Percentiles rank a stretch among this genome's conserved stretches.
These are phyloP conservation scores for Eumacrocentrus americanus DNA, from an alignment of 2,888 invertebrate genomes.

Conservation along the genomic window DNA sequence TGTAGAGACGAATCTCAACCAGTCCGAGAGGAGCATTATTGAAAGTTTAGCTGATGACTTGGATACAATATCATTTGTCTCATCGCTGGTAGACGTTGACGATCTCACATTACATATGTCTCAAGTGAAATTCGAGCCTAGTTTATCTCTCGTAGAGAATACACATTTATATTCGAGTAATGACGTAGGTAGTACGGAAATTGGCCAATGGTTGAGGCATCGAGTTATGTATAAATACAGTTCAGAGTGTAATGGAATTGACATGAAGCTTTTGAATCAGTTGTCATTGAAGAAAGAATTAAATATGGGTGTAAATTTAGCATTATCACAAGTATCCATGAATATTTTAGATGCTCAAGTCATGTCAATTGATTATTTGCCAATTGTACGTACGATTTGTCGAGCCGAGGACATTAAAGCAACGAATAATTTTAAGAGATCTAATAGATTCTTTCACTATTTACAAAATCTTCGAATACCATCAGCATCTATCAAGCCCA, in stretches of 20 bases:
- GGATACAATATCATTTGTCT: conserved; percentile 48
- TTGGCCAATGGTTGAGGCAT: conserved; percentile 52
- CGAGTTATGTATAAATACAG: conserved; percentile 36
- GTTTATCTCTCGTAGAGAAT: conserved; percentile 58
- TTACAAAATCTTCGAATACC: conserved; percentile 66
- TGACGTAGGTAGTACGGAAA: conserved; percentile 48
- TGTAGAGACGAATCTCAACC: conserved; percentile 19
- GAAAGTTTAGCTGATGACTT: conserved; percentile 43
- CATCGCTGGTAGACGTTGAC: conserved; percentile 44
- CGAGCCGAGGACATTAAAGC: conserved; percentile 71
- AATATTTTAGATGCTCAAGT: conserved; percentile 65
- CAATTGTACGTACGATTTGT: conserved; percentile 72
- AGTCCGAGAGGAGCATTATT: conserved; percentile 26
- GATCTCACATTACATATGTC: conserved; percentile 53
- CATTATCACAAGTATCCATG: conserved; percentile 64
- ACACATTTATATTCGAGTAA: conserved; percentile 45
- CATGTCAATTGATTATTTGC: conserved; percentile 73
- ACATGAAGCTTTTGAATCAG: conserved; percentile 27
- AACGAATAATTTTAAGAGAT: conserved; percentile 68
- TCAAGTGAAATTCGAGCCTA: conserved; percentile 52
- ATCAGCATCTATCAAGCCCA: conserved; percentile 39
- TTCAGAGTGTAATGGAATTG: conserved; percentile 15
- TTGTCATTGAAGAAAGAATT: conserved; percentile 42
- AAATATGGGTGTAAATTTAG: conserved; percentile 42
- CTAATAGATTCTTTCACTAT: conserved; percentile 81